These are phyloP conservation scores for Nettapus auritus DNA, from an alignment of 2,113 vertebrate genomes.

Conservation along the genomic window DNA sequence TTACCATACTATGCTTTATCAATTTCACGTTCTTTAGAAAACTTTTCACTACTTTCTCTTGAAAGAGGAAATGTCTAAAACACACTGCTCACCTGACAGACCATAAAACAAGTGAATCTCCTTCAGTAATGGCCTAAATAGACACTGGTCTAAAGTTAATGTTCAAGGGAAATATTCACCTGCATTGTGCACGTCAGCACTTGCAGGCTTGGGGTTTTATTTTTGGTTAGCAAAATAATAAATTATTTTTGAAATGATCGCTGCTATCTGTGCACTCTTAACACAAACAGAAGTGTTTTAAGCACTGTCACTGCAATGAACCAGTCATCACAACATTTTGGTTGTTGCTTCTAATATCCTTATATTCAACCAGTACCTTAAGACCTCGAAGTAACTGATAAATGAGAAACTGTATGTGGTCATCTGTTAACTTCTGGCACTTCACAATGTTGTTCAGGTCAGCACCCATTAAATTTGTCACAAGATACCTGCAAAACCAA, in stretches of 20 bases:
- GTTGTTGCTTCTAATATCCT: neutral
- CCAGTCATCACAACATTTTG: neutral
- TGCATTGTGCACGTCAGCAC: neutral
- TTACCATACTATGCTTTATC: neutral
- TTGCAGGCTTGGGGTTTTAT: neutral
- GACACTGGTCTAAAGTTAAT: neutral
- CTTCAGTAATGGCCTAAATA: neutral
- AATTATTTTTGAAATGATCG: neutral
- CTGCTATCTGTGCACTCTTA: neutral
- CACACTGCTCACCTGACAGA: neutral
- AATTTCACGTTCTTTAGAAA: neutral
- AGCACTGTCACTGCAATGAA: neutral
- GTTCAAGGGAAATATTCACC: neutral
- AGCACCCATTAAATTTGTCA: slow-evolving; percentile 97
- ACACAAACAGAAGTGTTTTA: neutral
- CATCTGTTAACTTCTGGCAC: slow-evolving; percentile 94
- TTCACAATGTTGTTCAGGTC: slow-evolving; percentile 98
- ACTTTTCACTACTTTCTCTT: neutral
- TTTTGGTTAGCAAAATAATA: neutral
- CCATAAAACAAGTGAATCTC: neutral
- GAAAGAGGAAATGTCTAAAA: neutral
- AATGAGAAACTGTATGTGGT: slow-evolving; percentile 97
- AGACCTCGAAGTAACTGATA: slow-evolving; percentile 96
- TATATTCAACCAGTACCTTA: slow-evolving; percentile 81
- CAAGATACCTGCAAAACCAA: slow-evolving; percentile 86